These are phyloP conservation scores for Lophochroa leadbeateri DNA, from an alignment of 2,113 vertebrate species.

Conservation along the genomic window DNA sequence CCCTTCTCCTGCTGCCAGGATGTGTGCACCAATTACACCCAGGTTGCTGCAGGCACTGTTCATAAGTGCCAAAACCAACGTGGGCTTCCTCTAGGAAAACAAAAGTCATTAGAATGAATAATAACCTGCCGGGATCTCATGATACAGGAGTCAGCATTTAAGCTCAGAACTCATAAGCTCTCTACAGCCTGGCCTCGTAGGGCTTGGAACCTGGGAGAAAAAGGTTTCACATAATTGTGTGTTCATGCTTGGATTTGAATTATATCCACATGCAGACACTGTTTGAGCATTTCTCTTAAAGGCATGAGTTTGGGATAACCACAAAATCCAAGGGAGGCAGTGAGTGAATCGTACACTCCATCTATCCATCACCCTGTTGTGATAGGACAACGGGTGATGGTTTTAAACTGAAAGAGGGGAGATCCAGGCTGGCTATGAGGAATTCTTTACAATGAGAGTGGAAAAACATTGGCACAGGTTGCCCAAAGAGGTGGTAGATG, in stretches of 20 bases:
- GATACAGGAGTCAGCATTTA: background rate
- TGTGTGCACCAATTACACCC: conserved; percentile 80
- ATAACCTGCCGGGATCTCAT: background rate
- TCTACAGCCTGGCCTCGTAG: background rate
- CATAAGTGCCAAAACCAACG: conserved; percentile 75
- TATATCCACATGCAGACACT: background rate
- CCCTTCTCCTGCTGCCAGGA: conserved; percentile 79
- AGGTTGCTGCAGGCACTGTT: conserved; percentile 70
- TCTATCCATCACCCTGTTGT: background rate
- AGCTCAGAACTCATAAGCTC: background rate
- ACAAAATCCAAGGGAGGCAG: background rate
- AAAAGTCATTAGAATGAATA: background rate
- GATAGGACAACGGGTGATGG: background rate
- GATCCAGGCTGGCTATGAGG: background rate
- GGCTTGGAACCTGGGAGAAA: conserved; percentile 1
- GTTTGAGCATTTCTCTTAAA: background rate
- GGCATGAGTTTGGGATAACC: background rate
- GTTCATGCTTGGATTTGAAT: conserved; percentile 1
- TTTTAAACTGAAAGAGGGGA: background rate
- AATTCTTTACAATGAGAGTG: background rate
- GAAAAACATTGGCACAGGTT: background rate
- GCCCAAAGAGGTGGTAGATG: background rate
- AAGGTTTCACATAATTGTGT: background rate
- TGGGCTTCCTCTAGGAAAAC: conserved; percentile 77
- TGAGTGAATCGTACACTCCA: background rate